Percentiles rank a stretch among this genome's conserved stretches.
phyloP scores from a whole-genome alignment of 2,888 invertebrate species.

The Nipponacmea schrenckii region DNA sequence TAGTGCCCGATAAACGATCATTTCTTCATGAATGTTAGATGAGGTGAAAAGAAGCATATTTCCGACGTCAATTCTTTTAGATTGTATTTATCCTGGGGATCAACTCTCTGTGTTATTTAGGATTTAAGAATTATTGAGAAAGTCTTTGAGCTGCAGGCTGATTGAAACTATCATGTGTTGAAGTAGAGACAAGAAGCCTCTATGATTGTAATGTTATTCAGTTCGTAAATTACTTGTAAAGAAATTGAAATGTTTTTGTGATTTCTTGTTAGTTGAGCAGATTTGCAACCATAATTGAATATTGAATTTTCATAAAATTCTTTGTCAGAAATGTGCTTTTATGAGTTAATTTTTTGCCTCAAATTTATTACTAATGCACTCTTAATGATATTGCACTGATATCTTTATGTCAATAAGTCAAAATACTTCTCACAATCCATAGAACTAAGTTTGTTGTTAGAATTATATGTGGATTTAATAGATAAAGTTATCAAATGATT shows the following conservation, averaged over 20 bases:
- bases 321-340: too few species aligned
- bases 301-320: too few species aligned
- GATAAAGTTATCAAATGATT: too few species aligned
- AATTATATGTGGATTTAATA: too few species aligned
- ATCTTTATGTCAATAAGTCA: too few species aligned
- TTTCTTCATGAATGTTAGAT: conserved; percentile 9
- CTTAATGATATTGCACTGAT: too few species aligned
- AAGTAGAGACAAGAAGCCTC: background rate
- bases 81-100: background rate
- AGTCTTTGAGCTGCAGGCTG: background rate
- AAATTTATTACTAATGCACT: too few species aligned
- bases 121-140: background rate
- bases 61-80: background rate
- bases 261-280: background rate
- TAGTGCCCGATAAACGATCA: background rate
- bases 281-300: too few species aligned
- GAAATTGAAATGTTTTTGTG: background rate
- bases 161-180: background rate
- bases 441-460: too few species aligned
- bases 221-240: background rate
- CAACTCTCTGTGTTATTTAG: background rate
- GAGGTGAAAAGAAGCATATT: background rate
- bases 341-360: too few species aligned
- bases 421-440: too few species aligned
- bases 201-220: background rate